Conservation (phyloP, 2,797 vertebrate genomes). For the Lemur catta region DNA sequence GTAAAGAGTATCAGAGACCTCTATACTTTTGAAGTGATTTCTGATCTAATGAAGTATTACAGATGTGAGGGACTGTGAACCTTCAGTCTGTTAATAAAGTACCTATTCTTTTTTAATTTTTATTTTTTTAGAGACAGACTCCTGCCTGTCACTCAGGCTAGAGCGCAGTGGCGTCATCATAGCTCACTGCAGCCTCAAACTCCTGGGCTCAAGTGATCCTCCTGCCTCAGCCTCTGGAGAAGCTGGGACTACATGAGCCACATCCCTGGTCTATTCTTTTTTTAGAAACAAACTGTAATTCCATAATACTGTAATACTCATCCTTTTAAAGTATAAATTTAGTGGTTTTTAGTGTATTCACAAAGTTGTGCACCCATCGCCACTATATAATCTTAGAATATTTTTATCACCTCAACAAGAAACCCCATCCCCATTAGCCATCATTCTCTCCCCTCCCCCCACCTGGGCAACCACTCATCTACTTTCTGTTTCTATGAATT, state of each 20-base stretch:
- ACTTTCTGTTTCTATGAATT: background rate
- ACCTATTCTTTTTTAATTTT: background rate
- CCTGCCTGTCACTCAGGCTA: background rate
- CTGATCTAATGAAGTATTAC: background rate
- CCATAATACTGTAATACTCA: background rate
- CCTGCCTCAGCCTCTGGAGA: background rate
- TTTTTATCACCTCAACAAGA: background rate
- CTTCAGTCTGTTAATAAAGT: background rate
- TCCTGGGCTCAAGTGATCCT: background rate
- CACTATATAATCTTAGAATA: background rate
- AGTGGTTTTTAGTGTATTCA: background rate
- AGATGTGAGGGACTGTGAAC: background rate
- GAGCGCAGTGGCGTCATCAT: background rate
- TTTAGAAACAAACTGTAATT: background rate
- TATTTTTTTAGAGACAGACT: background rate
- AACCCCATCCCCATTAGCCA: background rate
- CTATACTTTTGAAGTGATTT: background rate
- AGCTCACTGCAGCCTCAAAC: background rate
- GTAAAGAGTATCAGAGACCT: background rate
- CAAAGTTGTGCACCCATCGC: background rate
- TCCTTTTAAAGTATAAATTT: background rate
- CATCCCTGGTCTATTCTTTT: too few relatives aligned
- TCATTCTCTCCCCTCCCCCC: background rate
- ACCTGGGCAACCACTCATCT: background rate
- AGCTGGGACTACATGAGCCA: too few relatives aligned